Conservation (phyloP, 2,888 invertebrate genomes). For the Acrobasis repandana region DNA sequence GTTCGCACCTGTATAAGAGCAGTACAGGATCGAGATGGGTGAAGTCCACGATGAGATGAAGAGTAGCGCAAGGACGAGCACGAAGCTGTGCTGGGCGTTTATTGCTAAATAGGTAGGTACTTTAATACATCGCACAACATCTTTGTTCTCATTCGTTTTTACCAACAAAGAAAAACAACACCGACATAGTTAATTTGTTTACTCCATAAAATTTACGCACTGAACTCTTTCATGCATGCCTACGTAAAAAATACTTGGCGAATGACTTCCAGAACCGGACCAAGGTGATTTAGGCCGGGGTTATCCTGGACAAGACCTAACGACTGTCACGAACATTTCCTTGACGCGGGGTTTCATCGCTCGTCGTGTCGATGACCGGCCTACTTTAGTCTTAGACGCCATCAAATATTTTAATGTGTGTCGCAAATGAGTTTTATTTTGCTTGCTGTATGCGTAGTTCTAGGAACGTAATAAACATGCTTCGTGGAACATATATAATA, state of each 20-base stretch:
- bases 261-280: not conserved
- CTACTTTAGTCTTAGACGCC: conserved; percentile 12
- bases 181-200: too few relatives aligned
- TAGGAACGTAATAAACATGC: not conserved
- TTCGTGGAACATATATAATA: not conserved
- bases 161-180: too few relatives aligned
- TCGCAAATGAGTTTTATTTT: conserved; percentile 9
- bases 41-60: too few relatives aligned
- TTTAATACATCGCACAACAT: too few relatives aligned
- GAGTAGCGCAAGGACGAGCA: too few relatives aligned
- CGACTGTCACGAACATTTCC: conserved; percentile 22
- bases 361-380: conserved; percentile 22
- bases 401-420: conserved; percentile 13
- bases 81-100: too few relatives aligned
- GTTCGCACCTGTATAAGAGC: too few relatives aligned
- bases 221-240: not conserved
- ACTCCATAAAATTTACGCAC: too few relatives aligned
- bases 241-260: not conserved
- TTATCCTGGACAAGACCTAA: conserved; percentile 17
- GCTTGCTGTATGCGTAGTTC: not conserved
- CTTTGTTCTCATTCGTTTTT: too few relatives aligned
- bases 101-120: too few relatives aligned
- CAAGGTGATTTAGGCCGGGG: conserved; percentile 8
- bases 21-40: too few relatives aligned
- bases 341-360: conserved; percentile 19